A percentile compares a stretch with the other conserved stretches of the same genome.
These are phyloP conservation scores for Paracanthobrama guichenoti DNA, from an alignment of 2,113 vertebrate genomes.

Conservation along the genomic window DNA sequence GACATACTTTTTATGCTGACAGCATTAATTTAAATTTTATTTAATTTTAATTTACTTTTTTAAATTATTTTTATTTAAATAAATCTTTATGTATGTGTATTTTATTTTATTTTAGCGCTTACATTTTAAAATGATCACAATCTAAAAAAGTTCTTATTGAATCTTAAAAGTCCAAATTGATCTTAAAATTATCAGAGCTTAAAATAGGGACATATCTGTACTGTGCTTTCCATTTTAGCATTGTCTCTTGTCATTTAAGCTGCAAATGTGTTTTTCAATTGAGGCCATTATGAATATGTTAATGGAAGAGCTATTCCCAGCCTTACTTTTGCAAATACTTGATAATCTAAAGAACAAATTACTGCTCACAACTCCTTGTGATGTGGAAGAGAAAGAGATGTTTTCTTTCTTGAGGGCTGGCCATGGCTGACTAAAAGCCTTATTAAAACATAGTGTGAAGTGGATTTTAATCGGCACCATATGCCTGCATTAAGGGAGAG, in stretches of 20 bases:
- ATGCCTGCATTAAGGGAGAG: slow-evolving; percentile 43
- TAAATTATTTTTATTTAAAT: too few species aligned
- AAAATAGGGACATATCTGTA: background rate
- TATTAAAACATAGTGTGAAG: slow-evolving; percentile 43
- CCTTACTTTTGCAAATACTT: background rate
- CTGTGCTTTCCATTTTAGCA: background rate
- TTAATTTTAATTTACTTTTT: too few species aligned
- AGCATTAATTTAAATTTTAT: too few species aligned
- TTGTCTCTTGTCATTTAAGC: background rate
- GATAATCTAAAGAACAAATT: background rate
- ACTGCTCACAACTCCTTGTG: background rate
- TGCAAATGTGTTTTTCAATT: background rate
- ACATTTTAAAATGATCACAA: background rate
- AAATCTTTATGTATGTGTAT: background rate
- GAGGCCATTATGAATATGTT: background rate
- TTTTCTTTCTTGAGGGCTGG: slow-evolving; percentile 15
- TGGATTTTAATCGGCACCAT: slow-evolving; percentile 49
- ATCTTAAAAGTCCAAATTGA: too few species aligned
- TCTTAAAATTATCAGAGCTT: background rate
- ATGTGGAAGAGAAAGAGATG: slow-evolving; percentile 7
- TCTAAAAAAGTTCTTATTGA: background rate
- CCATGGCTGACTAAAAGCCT: slow-evolving; percentile 35
- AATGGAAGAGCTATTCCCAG: slow-evolving; percentile 21
- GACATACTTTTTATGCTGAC: too few species aligned
- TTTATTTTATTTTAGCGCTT: background rate